Evolutionary conservation across 2,888 invertebrate species (phyloP).

Genomic region (Rhodophaea formosa): DNA sequence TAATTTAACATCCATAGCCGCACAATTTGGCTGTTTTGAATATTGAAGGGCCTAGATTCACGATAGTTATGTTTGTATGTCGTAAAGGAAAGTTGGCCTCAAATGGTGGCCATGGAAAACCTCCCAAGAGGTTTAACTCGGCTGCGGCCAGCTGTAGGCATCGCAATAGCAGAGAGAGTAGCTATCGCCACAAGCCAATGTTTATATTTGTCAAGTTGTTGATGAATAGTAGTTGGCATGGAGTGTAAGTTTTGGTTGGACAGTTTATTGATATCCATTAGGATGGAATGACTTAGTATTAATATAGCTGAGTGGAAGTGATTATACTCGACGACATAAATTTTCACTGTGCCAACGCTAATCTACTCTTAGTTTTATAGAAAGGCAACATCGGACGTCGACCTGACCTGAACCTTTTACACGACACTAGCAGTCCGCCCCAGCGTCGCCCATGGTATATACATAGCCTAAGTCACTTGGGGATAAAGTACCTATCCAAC

Average conservation of each 20-base stretch:
- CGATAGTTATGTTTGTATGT: constrained; percentile 13
- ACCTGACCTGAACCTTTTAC: too few relatives aligned
- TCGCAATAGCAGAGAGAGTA: constrained; percentile 41
- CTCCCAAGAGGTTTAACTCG: constrained; percentile 39
- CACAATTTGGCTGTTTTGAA: constrained; percentile 4
- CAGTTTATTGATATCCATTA: not conserved
- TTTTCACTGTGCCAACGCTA: too few relatives aligned
- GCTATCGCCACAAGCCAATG: constrained; percentile 22
- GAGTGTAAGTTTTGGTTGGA: not conserved
- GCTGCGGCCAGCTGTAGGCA: constrained; percentile 23
- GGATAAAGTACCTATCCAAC: too few relatives aligned
- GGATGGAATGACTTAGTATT: too few relatives aligned
- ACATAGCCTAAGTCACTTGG: too few relatives aligned
- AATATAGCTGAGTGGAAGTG: too few relatives aligned
- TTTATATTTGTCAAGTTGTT: not conserved
- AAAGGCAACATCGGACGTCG: too few relatives aligned
- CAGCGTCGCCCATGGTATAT: too few relatives aligned
- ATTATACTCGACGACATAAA: too few relatives aligned
- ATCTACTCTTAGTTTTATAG: too few relatives aligned
- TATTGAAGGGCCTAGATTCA: constrained; percentile 13
- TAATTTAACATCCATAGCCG: not conserved
- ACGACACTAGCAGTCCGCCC: too few relatives aligned
- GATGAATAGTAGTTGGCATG: not conserved
- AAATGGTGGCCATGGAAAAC: constrained; percentile 31
- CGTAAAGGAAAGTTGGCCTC: constrained; percentile 40